phyloP scores from a whole-genome alignment of 2,113 vertebrate genomes.

The Mustela lutreola region DNA sequence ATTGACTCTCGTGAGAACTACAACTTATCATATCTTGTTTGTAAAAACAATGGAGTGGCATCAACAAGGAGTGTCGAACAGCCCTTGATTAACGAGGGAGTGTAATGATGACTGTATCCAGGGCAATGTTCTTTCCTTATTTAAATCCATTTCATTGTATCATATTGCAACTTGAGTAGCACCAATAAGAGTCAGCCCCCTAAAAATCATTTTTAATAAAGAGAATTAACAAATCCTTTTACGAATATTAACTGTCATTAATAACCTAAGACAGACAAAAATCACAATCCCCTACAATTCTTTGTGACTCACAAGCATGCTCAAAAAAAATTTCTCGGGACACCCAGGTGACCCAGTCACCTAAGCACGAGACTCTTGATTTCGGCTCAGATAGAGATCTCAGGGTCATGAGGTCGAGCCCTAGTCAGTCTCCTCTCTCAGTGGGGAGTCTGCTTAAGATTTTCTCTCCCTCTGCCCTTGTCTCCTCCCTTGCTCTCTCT shows the following conservation, averaged over 20 bases:
- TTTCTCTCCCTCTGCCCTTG: background rate
- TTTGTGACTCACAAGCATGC: background rate
- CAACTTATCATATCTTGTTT: background rate
- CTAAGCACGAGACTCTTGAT: background rate
- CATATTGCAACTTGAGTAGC: background rate
- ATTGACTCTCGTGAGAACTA: background rate
- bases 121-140: background rate
- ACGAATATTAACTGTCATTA: background rate
- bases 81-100: background rate
- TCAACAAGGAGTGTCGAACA: background rate
- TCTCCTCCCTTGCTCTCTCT: background rate
- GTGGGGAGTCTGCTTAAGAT: background rate
- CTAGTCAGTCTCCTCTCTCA: background rate
- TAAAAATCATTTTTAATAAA: conserved; percentile 25
- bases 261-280: background rate
- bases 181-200: background rate
- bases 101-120: background rate
- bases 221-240: conserved; percentile 2
- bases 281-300: background rate
- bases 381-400: background rate
- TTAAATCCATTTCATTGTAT: background rate
- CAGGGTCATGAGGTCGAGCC: background rate
- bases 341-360: background rate
- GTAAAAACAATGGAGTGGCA: background rate
- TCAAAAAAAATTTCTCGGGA: background rate